Percentiles rank a stretch among this genome's conserved stretches.
Evolutionary conservation across 1,140 invertebrate species (phyloP).

Genomic region (Plectrocnemia conspersa): DNA sequence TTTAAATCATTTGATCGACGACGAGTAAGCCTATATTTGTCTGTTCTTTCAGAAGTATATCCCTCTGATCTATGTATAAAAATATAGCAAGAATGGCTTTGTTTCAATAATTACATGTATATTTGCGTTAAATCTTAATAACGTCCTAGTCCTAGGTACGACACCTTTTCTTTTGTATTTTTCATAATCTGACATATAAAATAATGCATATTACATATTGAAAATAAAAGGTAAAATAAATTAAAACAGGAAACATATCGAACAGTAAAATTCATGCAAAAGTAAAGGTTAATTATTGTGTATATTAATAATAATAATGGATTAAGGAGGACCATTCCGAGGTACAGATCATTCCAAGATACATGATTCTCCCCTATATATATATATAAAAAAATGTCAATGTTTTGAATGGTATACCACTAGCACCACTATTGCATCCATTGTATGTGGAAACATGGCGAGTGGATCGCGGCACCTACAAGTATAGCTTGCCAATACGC

Average conservation of each 20-base stretch:
- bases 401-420: conserved; percentile 25
- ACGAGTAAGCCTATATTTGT: too few species aligned
- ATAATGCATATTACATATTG: too few species aligned
- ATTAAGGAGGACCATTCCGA: conserved; percentile 55
- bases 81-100: too few species aligned
- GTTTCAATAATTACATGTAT: too few species aligned
- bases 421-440: conserved; percentile 33
- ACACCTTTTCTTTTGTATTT: too few species aligned
- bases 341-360: conserved; percentile 57
- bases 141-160: too few species aligned
- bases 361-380: conserved; percentile 55
- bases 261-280: conserved; percentile 45
- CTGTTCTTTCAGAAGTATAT: too few species aligned
- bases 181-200: too few species aligned
- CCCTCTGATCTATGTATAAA: too few species aligned
- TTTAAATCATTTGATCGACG: too few species aligned
- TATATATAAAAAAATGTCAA: conserved; percentile 29
- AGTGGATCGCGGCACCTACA: conserved; percentile 35
- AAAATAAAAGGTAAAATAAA: conserved; percentile 21
- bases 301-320: conserved; percentile 33
- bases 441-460: conserved; percentile 24
- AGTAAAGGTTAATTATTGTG: conserved; percentile 18
- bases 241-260: conserved; percentile 19
- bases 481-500: conserved; percentile 37
- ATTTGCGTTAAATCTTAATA: too few species aligned